Percentiles rank a stretch among this genome's conserved stretches.
Conservation (phyloP, 2,888 invertebrate species). For the Petrolisthes manimaculis region DNA sequence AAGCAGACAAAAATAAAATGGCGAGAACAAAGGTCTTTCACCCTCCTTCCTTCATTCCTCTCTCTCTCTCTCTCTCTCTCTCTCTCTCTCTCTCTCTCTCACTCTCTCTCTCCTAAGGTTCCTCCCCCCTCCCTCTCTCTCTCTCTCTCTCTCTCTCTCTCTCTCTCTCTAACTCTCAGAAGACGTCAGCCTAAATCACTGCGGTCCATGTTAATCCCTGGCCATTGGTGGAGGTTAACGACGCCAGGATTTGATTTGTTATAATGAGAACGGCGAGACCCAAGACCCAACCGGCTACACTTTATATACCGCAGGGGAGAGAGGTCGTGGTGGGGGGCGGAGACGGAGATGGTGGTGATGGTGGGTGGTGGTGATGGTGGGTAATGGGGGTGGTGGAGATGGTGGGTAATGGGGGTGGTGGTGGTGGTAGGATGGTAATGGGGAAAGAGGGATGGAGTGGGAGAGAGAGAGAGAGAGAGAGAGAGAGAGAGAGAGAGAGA, state of each 20-base stretch:
- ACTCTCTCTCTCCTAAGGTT: too few species aligned
- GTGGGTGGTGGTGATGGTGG: neutral
- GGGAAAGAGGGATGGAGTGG: neutral
- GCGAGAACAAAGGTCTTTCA: too few species aligned
- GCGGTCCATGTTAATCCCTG: neutral
- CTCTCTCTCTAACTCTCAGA: too few species aligned
- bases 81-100: too few species aligned
- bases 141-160: neutral
- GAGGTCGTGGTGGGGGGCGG: neutral
- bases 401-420: neutral
- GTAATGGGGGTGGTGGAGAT: neutral
- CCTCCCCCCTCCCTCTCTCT: too few species aligned
- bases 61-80: too few species aligned
- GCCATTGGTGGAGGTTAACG: neutral
- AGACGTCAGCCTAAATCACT: conserved; percentile 21
- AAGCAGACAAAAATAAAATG: too few species aligned
- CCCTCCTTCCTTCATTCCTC: too few species aligned
- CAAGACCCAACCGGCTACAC: too few species aligned
- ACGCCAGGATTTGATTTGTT: conserved; percentile 11
- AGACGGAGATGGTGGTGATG: neutral
- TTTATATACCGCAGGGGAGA: too few species aligned
- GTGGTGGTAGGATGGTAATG: neutral
- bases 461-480: neutral
- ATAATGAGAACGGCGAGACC: neutral
- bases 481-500: neutral